Evolutionary conservation across 1,140 invertebrate species (phyloP).

Genomic region (Diprion similis): DNA sequence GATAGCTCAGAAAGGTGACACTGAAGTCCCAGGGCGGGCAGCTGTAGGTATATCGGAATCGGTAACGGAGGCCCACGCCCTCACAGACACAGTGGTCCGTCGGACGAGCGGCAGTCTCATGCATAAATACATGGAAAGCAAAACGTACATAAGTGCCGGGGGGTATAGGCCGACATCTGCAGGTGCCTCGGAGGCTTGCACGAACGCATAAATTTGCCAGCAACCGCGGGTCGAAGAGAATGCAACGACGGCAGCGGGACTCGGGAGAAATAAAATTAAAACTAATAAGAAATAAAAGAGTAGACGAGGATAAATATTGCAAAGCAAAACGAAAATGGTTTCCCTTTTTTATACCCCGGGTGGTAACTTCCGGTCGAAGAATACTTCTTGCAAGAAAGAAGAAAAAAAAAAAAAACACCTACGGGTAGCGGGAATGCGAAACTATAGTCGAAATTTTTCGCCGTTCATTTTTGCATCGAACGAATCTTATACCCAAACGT

Average conservation of each 20-base stretch:
- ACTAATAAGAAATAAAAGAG: too few relatives aligned
- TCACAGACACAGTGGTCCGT: slow-evolving; percentile 11
- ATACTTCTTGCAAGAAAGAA: not conserved
- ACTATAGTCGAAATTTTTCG: too few relatives aligned
- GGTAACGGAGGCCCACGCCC: slow-evolving; percentile 43
- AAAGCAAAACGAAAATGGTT: too few relatives aligned
- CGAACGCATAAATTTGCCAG: slow-evolving; percentile 17
- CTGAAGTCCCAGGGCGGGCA: too few relatives aligned
- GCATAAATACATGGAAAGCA: slow-evolving; percentile 44
- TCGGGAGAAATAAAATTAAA: too few relatives aligned
- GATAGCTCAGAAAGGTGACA: too few relatives aligned
- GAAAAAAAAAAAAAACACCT: too few relatives aligned
- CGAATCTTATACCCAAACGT: too few relatives aligned
- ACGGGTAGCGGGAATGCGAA: too few relatives aligned
- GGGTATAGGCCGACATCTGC: slow-evolving; percentile 43
- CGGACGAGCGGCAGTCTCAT: slow-evolving; percentile 26
- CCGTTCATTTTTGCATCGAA: too few relatives aligned
- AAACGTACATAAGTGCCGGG: slow-evolving; percentile 40
- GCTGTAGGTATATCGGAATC: slow-evolving; percentile 27
- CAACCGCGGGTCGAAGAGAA: not conserved
- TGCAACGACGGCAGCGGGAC: not conserved
- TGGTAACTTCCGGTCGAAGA: not conserved
- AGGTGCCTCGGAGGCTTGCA: slow-evolving; percentile 39
- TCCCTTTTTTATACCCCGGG: not conserved
- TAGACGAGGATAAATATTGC: too few relatives aligned